phyloP scores from a whole-genome alignment of 2,113 vertebrate species.

The Carassius auratus region DNA sequence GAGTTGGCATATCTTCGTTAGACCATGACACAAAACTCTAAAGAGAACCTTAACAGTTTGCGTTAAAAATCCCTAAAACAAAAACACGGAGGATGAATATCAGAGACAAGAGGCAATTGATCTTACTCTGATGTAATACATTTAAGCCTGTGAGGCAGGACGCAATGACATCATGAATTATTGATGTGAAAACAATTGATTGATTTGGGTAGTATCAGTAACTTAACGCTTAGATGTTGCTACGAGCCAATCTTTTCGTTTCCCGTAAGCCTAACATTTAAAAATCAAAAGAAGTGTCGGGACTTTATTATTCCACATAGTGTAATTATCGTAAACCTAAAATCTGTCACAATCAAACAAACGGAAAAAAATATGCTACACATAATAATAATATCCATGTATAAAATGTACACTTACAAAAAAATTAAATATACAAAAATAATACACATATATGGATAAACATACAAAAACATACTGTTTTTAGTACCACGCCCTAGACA shows the following conservation, averaged over 20 bases:
- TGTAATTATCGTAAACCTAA: neutral
- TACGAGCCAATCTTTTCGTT: neutral
- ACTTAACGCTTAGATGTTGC: neutral
- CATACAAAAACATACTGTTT: neutral
- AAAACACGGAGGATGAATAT: neutral
- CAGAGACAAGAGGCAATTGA: slow-evolving; percentile 7
- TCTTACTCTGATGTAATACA: slow-evolving; percentile 22
- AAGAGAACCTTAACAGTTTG: neutral
- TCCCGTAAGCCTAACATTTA: neutral
- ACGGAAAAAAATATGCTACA: neutral
- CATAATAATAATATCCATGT: neutral
- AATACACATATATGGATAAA: neutral
- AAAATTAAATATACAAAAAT: neutral
- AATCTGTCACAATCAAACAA: neutral
- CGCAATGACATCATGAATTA: slow-evolving; percentile 4
- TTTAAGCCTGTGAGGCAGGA: neutral
- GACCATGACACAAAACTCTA: neutral
- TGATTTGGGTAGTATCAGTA: neutral
- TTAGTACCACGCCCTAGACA: neutral
- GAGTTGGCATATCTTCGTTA: slow-evolving; percentile 18
- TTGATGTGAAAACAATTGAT: neutral
- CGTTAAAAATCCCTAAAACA: neutral
- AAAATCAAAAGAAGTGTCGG: neutral
- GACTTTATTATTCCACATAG: neutral
- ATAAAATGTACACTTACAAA: neutral